Evolutionary conservation across 2,797 vertebrate species (phyloP).

Genomic region (Erethizon dorsatum): DNA sequence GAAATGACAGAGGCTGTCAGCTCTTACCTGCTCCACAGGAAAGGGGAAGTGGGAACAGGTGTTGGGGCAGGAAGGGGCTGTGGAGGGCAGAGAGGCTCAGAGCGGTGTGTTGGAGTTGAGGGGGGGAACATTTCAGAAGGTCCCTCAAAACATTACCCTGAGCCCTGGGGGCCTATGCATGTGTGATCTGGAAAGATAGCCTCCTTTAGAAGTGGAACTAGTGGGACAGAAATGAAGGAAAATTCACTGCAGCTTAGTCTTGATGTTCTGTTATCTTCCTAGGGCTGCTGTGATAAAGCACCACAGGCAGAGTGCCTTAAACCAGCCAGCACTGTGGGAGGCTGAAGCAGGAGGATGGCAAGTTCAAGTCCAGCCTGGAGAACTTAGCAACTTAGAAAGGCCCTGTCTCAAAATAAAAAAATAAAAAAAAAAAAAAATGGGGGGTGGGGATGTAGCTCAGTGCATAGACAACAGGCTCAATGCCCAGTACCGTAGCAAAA

Average conservation of each 20-base stretch:
- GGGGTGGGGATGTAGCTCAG: neutral
- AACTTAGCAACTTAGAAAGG: neutral
- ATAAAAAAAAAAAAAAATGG: too few species aligned
- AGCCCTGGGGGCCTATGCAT: neutral
- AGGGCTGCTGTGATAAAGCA: neutral
- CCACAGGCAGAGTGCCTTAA: neutral
- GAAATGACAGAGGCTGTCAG: neutral
- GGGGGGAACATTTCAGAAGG: neutral
- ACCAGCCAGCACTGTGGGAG: neutral
- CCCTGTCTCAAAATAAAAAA: neutral
- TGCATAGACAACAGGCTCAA: neutral
- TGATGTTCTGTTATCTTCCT: neutral
- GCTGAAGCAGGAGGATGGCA: neutral
- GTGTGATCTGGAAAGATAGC: neutral
- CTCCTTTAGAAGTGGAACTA: neutral
- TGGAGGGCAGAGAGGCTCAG: neutral
- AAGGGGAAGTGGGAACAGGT: slow-evolving; percentile 1
- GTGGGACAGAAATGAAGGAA: neutral
- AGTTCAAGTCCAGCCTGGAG: neutral
- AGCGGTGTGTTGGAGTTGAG: neutral
- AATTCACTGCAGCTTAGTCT: neutral
- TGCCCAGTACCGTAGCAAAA: neutral
- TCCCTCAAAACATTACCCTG: neutral
- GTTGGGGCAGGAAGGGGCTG: neutral
- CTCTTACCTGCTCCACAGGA: neutral